phyloP scores from a whole-genome alignment of 1,140 invertebrate genomes.

The Bathynomus jamesi region DNA sequence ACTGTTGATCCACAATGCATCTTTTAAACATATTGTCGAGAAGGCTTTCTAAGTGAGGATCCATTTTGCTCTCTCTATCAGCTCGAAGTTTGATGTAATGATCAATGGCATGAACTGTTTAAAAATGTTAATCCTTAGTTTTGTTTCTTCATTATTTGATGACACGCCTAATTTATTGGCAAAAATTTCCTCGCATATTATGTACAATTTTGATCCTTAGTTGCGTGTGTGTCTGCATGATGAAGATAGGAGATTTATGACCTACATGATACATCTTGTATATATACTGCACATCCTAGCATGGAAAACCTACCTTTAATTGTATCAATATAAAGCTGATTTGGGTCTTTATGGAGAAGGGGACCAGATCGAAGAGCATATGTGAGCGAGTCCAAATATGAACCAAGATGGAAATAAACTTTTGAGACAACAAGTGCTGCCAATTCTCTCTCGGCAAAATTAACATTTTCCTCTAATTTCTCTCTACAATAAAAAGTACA shows the following conservation, averaged over 20 bases:
- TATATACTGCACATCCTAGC: too few relatives aligned
- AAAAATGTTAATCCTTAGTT: conserved; percentile 16
- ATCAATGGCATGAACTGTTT: conserved; percentile 90
- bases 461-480: conserved; percentile 86
- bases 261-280: too few relatives aligned
- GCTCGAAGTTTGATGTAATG: conserved; percentile 78
- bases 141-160: too few relatives aligned
- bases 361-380: conserved; percentile 88
- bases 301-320: conserved; percentile 83
- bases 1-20: conserved; percentile 85
- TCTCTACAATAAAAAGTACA: conserved; percentile 53
- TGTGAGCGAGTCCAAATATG: conserved; percentile 89
- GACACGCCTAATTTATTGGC: not conserved
- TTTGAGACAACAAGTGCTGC: conserved; percentile 97
- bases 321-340: conserved; percentile 93
- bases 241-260: too few relatives aligned
- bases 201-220: too few relatives aligned
- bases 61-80: conserved; percentile 59
- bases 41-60: conserved; percentile 81
- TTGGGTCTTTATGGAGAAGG: conserved; percentile 86
- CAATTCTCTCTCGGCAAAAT: conserved; percentile 74
- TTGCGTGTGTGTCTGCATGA: too few relatives aligned
- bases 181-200: not conserved
- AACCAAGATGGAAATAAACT: conserved; percentile 95
- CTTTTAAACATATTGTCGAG: conserved; percentile 95